Base-by-base conservation (phyloP, 2,797 vertebrate species). In the Buphagus erythrorhynchus region DNA sequence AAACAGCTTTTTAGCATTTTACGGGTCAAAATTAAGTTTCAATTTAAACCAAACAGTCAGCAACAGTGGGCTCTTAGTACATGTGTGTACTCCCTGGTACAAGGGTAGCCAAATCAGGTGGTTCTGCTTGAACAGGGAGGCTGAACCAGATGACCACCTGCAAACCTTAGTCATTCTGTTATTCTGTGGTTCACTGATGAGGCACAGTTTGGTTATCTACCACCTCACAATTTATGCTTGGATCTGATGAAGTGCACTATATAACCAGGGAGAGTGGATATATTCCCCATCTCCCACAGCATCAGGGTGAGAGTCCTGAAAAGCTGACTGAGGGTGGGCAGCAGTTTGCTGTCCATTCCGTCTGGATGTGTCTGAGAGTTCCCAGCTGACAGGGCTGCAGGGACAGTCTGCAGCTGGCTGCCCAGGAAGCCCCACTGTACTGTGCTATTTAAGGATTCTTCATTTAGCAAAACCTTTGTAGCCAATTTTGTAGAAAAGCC, bases 271-370 rank as follows among this genome's bases (percentile, higher is more conserved):
- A 62, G 5, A 40, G 11, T 1, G 0, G n/a, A 18, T 9, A 16
- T 5, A 46, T 1, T 16, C 16, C 15, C 2, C 9, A 6, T 7
- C 17, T 88, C 14, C 17, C 9, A 7, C 1, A n/a, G 6, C 19
- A 69, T 16, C 12, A 21, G 35, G 40, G 20, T 51, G 16, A 36
- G 29, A 49, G 9, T 40, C 42, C 52, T 57, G 52, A n/a, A 75
- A 69, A 71, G 4, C 28, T 5, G 1, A 7, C 13, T 1, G 1
- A 46, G 28, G 6, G 29, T 0, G 1, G 62, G 28, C 43, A 65
- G 40, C 46, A 4, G 8, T 65, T 49, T 57, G 31, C 55, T 68
- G 51, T 13, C 45, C 1, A 0, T 25, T 69, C 26, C 0, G 0
- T n/a, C 26, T 8, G 11, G 61, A 21, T 40, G 45, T 2, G 1